phyloP scores from a whole-genome alignment of 2,113 vertebrate genomes.

The Platichthys stellatus region DNA sequence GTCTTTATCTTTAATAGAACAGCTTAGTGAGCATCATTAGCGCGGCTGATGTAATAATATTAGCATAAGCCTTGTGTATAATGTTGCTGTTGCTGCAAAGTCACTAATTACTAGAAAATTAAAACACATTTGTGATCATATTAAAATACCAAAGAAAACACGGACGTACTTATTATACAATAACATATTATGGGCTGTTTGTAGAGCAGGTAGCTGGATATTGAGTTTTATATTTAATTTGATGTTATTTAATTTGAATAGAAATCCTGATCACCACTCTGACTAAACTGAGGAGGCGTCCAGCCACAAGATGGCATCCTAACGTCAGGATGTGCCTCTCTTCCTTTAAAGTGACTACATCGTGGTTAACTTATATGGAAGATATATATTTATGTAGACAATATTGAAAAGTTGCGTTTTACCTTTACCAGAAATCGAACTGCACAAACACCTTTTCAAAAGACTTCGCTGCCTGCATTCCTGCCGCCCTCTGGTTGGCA shows the following conservation, averaged over 20 bases:
- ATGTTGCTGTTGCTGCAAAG: constrained; percentile 28
- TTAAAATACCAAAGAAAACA: neutral
- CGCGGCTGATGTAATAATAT: constrained; percentile 57
- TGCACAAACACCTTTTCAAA: constrained; percentile 8
- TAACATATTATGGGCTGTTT: neutral
- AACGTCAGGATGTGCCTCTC: constrained; percentile 21
- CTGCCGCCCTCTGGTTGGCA: constrained; percentile 31
- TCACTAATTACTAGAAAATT: constrained; percentile 38
- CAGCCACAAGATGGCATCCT: constrained; percentile 71
- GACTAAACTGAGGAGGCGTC: neutral
- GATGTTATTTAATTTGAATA: neutral
- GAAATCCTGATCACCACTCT: neutral
- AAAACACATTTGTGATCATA: constrained; percentile 31
- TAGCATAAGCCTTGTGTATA: constrained; percentile 54
- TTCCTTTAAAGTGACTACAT: neutral
- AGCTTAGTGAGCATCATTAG: constrained; percentile 59
- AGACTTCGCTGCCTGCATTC: constrained; percentile 17
- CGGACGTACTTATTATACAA: neutral
- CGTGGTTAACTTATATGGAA: no score
- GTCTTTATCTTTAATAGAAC: constrained; percentile 65
- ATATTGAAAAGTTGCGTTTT: neutral
- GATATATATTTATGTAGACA: neutral
- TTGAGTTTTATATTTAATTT: neutral
- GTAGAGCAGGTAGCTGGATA: neutral
- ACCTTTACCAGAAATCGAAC: no score